phyloP scores from a whole-genome alignment of 2,797 vertebrate genomes.

The Pogonophryne albipinna region DNA sequence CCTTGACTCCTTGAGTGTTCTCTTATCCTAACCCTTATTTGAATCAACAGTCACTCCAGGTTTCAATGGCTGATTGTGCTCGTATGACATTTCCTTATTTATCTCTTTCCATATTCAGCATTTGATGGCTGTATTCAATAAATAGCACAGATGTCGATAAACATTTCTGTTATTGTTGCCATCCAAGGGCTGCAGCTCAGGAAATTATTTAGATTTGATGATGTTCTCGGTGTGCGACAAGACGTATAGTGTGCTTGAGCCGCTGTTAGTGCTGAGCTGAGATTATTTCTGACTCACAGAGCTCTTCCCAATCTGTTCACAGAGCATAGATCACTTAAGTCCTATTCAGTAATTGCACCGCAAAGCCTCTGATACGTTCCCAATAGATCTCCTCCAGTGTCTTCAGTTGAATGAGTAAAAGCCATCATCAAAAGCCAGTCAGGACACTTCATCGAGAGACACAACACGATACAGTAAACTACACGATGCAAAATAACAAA shows the following conservation, averaged over 20 bases:
- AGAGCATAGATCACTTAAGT: slow-evolving; percentile 44
- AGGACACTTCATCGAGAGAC: background rate
- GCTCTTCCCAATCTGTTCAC: slow-evolving; percentile 45
- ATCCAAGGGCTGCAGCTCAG: slow-evolving; percentile 24
- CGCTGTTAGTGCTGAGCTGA: slow-evolving; percentile 47
- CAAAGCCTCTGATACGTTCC: slow-evolving; percentile 27
- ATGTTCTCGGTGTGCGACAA: slow-evolving; percentile 24
- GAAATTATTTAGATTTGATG: slow-evolving; percentile 44
- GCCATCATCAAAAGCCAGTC: slow-evolving; percentile 32
- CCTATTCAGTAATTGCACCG: slow-evolving; percentile 37
- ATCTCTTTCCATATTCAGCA: slow-evolving; percentile 36
- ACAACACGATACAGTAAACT: slow-evolving; percentile 14
- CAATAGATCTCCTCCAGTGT: slow-evolving; percentile 26
- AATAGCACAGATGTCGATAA: slow-evolving; percentile 39
- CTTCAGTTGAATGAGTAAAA: slow-evolving; percentile 45
- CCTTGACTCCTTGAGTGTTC: too few species aligned
- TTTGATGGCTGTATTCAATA: slow-evolving; percentile 54
- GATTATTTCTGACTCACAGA: slow-evolving; percentile 50
- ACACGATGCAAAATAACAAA: slow-evolving; percentile 38
- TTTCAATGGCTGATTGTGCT: background rate
- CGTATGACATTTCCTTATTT: slow-evolving; percentile 26
- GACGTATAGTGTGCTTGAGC: slow-evolving; percentile 31
- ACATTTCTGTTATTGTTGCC: slow-evolving; percentile 39
- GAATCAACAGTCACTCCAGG: slow-evolving; percentile 18
- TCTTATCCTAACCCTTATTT: too few species aligned